A percentile compares a stretch with the other conserved stretches of the same genome.
Evolutionary conservation across 2,888 invertebrate genomes (phyloP).

Genomic region (Lasioglossum malachurum): DNA sequence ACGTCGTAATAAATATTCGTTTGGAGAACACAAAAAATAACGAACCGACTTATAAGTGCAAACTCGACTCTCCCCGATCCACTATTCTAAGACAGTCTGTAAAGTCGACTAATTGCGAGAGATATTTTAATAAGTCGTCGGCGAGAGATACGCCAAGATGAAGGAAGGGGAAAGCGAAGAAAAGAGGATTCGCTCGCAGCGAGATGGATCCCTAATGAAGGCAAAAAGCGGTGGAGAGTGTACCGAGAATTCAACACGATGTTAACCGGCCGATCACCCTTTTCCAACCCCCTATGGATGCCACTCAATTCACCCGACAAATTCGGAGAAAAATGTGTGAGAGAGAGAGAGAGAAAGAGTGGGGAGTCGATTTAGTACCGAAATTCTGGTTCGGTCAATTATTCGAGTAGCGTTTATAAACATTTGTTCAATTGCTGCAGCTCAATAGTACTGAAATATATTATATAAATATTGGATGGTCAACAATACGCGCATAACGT

Average conservation of each 20-base stretch:
- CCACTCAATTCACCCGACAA: not conserved
- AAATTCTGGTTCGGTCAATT: not conserved
- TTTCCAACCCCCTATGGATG: constrained; percentile 6
- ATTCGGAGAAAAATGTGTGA: not conserved
- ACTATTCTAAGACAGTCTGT: not conserved
- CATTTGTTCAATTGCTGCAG: not conserved
- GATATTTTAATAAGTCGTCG: not conserved
- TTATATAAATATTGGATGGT: constrained; percentile 2
- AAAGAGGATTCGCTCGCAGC: not conserved
- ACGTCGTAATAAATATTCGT: not conserved
- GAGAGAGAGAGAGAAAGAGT: too few relatives aligned
- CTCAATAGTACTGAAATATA: constrained; percentile 1
- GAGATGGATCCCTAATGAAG: constrained; percentile 5
- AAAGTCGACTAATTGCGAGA: not conserved
- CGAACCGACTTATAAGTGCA: not conserved
- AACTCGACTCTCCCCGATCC: not conserved
- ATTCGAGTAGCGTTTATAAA: constrained; percentile 5
- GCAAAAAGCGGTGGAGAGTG: not conserved
- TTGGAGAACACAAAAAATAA: not conserved
- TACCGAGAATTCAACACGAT: constrained; percentile 11
- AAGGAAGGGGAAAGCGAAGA: constrained; percentile 1
- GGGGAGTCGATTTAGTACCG: not conserved
- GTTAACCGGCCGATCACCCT: constrained; percentile 7
- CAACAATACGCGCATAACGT: not conserved
- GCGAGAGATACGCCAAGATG: not conserved